These are phyloP conservation scores for Melospiza melodia DNA, from an alignment of 2,113 vertebrate genomes.

Conservation along the genomic window DNA sequence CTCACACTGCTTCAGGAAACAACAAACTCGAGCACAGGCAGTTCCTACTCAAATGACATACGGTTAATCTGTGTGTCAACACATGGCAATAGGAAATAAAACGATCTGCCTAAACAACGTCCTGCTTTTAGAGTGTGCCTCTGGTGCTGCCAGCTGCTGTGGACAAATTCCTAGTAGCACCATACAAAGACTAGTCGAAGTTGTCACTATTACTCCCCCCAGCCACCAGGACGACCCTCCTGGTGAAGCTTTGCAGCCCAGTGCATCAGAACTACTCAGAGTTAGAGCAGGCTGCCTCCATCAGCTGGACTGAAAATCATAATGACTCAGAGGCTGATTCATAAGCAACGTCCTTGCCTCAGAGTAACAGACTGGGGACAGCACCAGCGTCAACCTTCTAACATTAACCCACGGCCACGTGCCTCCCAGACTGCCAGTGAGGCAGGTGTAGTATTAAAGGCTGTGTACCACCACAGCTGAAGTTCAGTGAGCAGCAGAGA, in stretches of 20 bases:
- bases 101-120: background rate
- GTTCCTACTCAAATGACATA: background rate
- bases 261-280: background rate
- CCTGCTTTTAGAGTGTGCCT: background rate
- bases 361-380: background rate
- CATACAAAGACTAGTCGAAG: background rate
- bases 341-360: background rate
- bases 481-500: background rate
- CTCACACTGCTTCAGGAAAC: background rate
- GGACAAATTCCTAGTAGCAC: background rate
- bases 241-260: background rate
- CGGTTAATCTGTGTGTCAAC: background rate
- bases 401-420: background rate
- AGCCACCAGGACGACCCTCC: background rate
- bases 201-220: background rate
- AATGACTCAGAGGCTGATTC: background rate
- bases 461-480: background rate
- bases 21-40: background rate
- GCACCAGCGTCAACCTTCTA: background rate
- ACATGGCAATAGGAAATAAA: background rate
- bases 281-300: background rate
- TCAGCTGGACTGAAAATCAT: background rate
- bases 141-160: background rate
- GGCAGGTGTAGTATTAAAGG: background rate
- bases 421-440: background rate